phyloP scores from a whole-genome alignment of 2,113 vertebrate species.

The Eulacestoma nigropectus region DNA sequence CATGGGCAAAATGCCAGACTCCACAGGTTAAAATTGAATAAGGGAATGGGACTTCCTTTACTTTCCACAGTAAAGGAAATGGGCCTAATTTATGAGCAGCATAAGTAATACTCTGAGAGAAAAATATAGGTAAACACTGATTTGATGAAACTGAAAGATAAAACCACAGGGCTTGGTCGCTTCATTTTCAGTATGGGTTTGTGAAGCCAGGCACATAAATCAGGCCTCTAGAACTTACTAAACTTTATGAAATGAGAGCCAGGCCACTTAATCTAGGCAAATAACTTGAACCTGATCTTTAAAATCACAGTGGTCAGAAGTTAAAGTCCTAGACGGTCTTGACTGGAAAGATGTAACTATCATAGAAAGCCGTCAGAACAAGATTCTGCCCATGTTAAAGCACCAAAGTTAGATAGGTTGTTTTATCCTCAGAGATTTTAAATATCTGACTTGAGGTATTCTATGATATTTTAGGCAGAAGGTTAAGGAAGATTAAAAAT shows the following conservation, averaged over 20 bases:
- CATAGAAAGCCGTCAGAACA: not conserved
- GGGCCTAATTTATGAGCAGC: not conserved
- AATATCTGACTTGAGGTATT: not conserved
- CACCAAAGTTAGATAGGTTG: not conserved
- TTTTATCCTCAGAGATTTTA: not conserved
- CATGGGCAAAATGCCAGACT: not conserved
- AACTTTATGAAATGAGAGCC: not conserved
- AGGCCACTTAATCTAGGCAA: not conserved
- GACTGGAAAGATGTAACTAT: not conserved
- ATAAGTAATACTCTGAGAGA: not conserved
- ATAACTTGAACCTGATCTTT: not conserved
- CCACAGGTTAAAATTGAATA: accelerated
- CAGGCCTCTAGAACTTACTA: not conserved
- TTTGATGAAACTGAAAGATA: not conserved
- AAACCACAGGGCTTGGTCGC: not conserved
- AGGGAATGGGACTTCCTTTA: not conserved
- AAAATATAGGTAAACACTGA: not conserved
- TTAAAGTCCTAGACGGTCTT: not conserved
- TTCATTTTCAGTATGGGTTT: not conserved
- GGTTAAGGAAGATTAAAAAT: not conserved
- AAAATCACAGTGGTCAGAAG: not conserved
- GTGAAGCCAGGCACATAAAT: not conserved
- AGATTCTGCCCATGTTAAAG: not conserved
- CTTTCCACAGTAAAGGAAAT: not conserved
- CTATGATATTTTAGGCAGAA: not conserved